phyloP scores from a whole-genome alignment of 2,797 vertebrate genomes.

The Takifugu ocellatus region DNA sequence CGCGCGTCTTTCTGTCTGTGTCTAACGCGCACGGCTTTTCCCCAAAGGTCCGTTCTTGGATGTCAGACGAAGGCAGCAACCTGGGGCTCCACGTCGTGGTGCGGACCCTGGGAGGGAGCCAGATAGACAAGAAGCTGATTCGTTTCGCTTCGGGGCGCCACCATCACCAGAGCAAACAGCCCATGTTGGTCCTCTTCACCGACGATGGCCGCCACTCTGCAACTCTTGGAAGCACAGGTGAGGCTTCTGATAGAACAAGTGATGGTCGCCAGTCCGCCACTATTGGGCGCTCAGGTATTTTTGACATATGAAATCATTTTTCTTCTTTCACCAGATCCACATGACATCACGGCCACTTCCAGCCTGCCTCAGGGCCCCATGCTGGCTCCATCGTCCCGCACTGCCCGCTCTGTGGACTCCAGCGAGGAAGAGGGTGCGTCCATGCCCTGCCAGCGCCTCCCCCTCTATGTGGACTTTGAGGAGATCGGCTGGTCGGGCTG shows the following conservation, averaged over 20 bases:
- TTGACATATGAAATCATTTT: background rate
- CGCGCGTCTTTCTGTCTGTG: too few relatives aligned
- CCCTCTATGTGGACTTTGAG: constrained; percentile 79
- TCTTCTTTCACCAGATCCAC: constrained; percentile 47
- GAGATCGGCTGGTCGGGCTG: constrained; percentile 77
- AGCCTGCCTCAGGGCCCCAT: constrained; percentile 43
- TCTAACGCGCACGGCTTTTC: background rate
- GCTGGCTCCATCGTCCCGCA: constrained; percentile 52
- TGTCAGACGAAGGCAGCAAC: constrained; percentile 78
- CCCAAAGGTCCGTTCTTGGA: constrained; percentile 84
- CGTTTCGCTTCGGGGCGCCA: constrained; percentile 79
- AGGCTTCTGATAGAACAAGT: constrained; percentile 1
- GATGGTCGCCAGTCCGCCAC: too few relatives aligned
- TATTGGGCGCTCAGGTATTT: too few relatives aligned
- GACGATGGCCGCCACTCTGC: constrained; percentile 81
- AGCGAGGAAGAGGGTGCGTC: constrained; percentile 54
- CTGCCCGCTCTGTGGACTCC: constrained; percentile 70
- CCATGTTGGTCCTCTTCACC: constrained; percentile 90
- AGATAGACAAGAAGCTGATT: constrained; percentile 67
- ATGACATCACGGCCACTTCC: constrained; percentile 31
- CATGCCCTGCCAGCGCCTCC: constrained; percentile 74
- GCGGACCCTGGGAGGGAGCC: constrained; percentile 58
- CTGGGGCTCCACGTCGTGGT: constrained; percentile 82
- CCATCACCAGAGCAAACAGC: constrained; percentile 89
- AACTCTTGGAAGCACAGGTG: constrained; percentile 68